Percentiles rank a stretch among this genome's conserved stretches.
These are phyloP conservation scores for Luehdorfia chinensis DNA, from an alignment of 1,140 invertebrate genomes.

Conservation along the genomic window DNA sequence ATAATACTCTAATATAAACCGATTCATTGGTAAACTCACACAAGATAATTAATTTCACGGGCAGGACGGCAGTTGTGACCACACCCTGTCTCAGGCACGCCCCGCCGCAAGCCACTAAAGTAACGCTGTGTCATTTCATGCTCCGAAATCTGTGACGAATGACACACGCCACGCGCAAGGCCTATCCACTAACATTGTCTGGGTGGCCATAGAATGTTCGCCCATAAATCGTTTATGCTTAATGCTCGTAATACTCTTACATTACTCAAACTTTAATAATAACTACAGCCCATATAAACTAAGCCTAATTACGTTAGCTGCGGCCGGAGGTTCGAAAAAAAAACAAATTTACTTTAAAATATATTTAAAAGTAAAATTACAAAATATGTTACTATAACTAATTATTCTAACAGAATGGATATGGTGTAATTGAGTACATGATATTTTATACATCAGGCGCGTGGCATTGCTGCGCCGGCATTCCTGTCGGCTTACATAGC, in stretches of 20 bases:
- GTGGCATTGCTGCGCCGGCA: too few relatives aligned
- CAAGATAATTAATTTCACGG: conserved; percentile 47
- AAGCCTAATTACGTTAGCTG: too few relatives aligned
- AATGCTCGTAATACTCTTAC: background rate
- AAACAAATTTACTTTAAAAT: too few relatives aligned
- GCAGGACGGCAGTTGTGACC: conserved; percentile 39
- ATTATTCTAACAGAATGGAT: too few relatives aligned
- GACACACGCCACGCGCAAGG: conserved; percentile 31
- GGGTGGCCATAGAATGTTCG: conserved; percentile 3
- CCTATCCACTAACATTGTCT: conserved; percentile 5
- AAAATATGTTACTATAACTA: too few relatives aligned
- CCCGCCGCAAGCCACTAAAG: conserved; percentile 45
- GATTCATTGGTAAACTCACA: conserved; percentile 34
- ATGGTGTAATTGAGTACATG: too few relatives aligned
- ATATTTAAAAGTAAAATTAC: too few relatives aligned
- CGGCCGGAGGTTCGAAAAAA: too few relatives aligned
- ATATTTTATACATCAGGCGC: too few relatives aligned
- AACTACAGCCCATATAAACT: too few relatives aligned
- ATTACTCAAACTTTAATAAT: background rate
- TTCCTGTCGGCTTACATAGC: too few relatives aligned
- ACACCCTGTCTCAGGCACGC: conserved; percentile 46
- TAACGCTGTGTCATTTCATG: conserved; percentile 54
- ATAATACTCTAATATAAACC: conserved; percentile 23
- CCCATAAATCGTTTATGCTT: background rate
- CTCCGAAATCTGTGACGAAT: conserved; percentile 51